Evolutionary conservation across 2,113 vertebrate genomes (phyloP).

Genomic region (Bucco capensis): DNA sequence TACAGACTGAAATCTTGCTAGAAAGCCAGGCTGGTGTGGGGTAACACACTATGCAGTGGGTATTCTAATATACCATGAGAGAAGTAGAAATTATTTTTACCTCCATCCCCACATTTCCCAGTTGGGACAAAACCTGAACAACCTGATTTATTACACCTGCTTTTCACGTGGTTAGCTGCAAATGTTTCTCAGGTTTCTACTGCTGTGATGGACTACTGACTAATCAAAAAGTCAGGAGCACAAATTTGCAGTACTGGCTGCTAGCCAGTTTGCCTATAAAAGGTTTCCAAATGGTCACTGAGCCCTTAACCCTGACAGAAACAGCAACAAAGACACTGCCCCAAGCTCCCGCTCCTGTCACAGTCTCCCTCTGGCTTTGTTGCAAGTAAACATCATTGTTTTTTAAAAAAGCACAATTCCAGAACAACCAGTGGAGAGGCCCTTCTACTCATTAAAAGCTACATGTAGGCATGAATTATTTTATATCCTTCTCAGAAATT

Average conservation of each 20-base stretch:
- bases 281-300: constrained; percentile 59
- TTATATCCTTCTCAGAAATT: constrained; percentile 54
- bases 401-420: not conserved
- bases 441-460: constrained; percentile 40
- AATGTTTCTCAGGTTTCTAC: constrained; percentile 64
- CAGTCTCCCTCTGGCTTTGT: not conserved
- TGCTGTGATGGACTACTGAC: constrained; percentile 67
- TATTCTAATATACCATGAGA: not conserved
- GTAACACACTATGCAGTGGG: not conserved
- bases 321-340: constrained; percentile 47
- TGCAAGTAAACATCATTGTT: not conserved
- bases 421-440: not conserved
- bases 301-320: constrained; percentile 61
- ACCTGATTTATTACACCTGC: constrained; percentile 67
- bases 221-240: constrained; percentile 68
- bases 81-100: constrained; percentile 8
- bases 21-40: not conserved
- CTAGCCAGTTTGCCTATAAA: constrained; percentile 66
- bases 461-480: constrained; percentile 51
- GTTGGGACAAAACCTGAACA: constrained; percentile 64
- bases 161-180: constrained; percentile 68
- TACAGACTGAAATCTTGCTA: not conserved
- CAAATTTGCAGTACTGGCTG: constrained; percentile 62
- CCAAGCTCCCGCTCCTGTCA: constrained; percentile 24
- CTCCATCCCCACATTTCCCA: constrained; percentile 55